Evolutionary conservation across 2,113 vertebrate genomes (phyloP), one percentile per base, ranked within the genome.

Genomic region (Maccullochella peelii): DNA sequence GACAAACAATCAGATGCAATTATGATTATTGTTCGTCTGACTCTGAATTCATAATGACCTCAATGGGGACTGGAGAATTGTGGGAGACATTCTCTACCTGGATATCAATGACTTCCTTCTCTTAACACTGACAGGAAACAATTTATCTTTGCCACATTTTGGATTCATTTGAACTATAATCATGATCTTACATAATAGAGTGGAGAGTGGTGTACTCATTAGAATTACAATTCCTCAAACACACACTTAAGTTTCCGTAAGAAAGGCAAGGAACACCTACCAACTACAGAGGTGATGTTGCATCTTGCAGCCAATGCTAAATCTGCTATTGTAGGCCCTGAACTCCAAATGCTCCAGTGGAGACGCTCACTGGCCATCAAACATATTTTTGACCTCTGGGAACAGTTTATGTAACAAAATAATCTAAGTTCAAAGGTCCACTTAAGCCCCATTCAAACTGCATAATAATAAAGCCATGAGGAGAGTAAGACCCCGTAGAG

Each of bases 1-100:
- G 86, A 70, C 25, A 86, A 91, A 82, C 86, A 80, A 91, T 88
- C 76, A 52, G 78, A 93, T 81, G 86, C 75, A 86, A 86, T 91
- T 91, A 81, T 76, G 66, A 85, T 86, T 89, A 89, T 84, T 87
- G 87, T 79, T 90, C 63, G 77, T 82, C 36, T 52, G 69, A 73
- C 74, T 82, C 58, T 70, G 80, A 75, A 90, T 80, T 79, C 82
- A 84, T 89, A 80, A 86, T 1, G 76, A 80, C 73, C 84, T 75
- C 15, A 80, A 70, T 40, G 66, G 67, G 33, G 25, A 16, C 44
- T 54, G 59, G 61, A 70, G 74, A 71, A 63, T 36, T 71, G 33
- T 44, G 12, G 15, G 25, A 77, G 15, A 23, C 54, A 15, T 33
- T 42, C 63, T 85, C 33, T 40, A 23, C 50, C 54, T 33, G 81